These are phyloP conservation scores for Drosophila buzzatii DNA, from an alignment of 2,888 invertebrate genomes.

Conservation along the genomic window DNA sequence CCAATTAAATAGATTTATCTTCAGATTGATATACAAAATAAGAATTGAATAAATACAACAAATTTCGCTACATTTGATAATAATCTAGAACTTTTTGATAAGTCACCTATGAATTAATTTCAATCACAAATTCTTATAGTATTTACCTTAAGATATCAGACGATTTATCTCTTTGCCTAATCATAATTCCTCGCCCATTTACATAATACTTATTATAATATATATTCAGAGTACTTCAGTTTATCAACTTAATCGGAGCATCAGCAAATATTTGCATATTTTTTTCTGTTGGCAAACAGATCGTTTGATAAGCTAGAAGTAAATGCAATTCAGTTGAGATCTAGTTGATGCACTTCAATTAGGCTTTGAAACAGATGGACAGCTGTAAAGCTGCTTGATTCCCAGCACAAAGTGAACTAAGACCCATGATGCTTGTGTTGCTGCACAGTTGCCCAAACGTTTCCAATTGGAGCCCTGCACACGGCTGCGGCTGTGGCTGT, in stretches of 20 bases:
- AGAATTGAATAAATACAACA: no score
- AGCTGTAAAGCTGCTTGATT: slow-evolving; percentile 18
- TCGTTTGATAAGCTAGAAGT: background rate
- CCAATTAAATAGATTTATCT: no score
- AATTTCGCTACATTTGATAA: no score
- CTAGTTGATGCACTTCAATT: slow-evolving; percentile 18
- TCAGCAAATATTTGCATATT: background rate
- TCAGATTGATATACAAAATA: no score
- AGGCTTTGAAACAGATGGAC: slow-evolving; percentile 3
- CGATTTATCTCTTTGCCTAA: no score
- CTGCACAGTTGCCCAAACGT: slow-evolving; percentile 11
- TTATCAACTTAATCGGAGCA: background rate
- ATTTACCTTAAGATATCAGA: no score
- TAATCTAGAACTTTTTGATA: no score
- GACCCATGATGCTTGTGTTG: slow-evolving; percentile 12
- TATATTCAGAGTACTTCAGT: background rate
- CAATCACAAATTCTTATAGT: no score
- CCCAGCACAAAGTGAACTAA: slow-evolving; percentile 21
- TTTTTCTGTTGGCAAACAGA: background rate
- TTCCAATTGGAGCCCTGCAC: slow-evolving; percentile 19
- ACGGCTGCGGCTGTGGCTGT: slow-evolving; percentile 17
- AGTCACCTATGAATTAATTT: no score
- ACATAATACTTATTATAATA: no score
- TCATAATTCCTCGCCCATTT: no score
- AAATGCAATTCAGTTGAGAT: background rate